A percentile compares a stretch with the other conserved stretches of the same genome.
phyloP scores from a whole-genome alignment of 1,140 invertebrate genomes.

The Chymomyza costata region DNA sequence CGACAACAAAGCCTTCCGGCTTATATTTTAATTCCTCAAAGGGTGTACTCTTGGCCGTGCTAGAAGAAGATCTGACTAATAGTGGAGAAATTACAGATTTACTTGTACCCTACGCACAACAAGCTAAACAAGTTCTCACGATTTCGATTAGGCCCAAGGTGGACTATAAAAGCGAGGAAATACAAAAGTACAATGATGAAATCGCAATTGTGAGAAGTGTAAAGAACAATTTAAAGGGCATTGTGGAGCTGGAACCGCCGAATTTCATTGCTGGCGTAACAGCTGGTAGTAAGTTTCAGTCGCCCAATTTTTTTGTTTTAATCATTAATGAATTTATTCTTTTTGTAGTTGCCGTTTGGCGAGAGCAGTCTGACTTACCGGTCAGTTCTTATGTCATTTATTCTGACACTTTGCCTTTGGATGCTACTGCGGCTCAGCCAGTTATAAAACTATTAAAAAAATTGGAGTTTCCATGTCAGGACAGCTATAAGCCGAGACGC shows the following conservation, averaged over 20 bases:
- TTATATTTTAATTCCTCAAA: constrained; percentile 41
- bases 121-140: constrained; percentile 55
- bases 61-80: constrained; percentile 55
- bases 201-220: constrained; percentile 49
- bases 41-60: constrained; percentile 38
- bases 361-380: constrained; percentile 37
- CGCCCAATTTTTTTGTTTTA: neutral
- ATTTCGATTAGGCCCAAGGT: constrained; percentile 61
- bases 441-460: constrained; percentile 51
- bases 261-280: constrained; percentile 65
- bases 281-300: constrained; percentile 50
- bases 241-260: constrained; percentile 55
- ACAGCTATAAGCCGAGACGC: constrained; percentile 44
- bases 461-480: constrained; percentile 36
- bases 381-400: constrained; percentile 53
- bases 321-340: neutral
- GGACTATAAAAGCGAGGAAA: constrained; percentile 64
- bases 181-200: constrained; percentile 41
- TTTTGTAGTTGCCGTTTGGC: constrained; percentile 56
- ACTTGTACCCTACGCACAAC: constrained; percentile 42
- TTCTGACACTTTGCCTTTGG: constrained; percentile 57
- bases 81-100: constrained; percentile 61
- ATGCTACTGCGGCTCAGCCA: constrained; percentile 50
- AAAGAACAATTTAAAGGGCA: constrained; percentile 28
- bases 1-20: constrained; percentile 35